Base-by-base conservation (phyloP, 2,888 invertebrate species). In the Cheilosia variabilis region DNA sequence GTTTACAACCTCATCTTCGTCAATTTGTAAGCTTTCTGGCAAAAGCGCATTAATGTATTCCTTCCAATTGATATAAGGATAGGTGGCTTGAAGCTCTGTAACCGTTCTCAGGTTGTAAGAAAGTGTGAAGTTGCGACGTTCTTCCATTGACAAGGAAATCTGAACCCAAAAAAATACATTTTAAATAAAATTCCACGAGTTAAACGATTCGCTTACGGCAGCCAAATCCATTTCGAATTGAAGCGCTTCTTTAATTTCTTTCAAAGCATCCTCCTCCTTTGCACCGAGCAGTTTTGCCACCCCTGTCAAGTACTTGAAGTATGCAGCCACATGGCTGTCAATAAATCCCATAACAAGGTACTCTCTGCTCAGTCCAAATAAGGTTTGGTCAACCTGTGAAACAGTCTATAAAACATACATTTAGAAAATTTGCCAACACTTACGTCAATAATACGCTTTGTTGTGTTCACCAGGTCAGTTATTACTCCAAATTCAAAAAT, bases 41-140 rank as follows among this genome's bases (percentile, higher is more conserved):
- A 98, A 92, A 13, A 98, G 93, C 1, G 94, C 95, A 92, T 97
- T 97, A 90, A 98, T 95, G 91, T 98, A 98, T 79, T 96, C 95
- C 88, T 95, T 91, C 92, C 92, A 92, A 22, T 90, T 87, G 0
- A 92, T 90, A 80, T 92, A 95, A 0, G 96, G 95, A 93, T 96
- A 97, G 88, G 95, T 95, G 53, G 93, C 89, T 90, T 96, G 95
- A 47, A 99, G 92, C 88, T 98, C 94, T 1, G 93, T 91, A 15
- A 98, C 93, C 0, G 96, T 96, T 95, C 97, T 97, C 7, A 97
- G 96, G 89, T 98, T 98, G 93, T 98, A 98, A n/a, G 98, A 93
- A 88, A 95, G 95, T 4, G 97, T 96, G 7, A 97, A 97, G 91
- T 98, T 98, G 87, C 98, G 95, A 53, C 98, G 94, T 92, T 98